Evolutionary conservation across 1,140 invertebrate genomes (phyloP).

Genomic region (Himalopsyche phryganea): DNA sequence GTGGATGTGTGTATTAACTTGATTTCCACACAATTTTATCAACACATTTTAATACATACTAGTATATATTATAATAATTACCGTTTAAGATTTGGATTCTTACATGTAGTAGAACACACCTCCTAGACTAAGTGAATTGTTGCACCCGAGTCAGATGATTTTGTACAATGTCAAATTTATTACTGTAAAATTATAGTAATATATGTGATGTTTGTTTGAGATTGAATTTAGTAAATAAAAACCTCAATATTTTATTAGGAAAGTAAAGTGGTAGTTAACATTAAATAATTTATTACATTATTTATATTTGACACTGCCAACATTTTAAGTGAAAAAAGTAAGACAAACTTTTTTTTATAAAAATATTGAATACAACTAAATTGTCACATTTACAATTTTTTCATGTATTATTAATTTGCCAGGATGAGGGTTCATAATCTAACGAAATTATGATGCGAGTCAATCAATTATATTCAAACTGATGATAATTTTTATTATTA

Average conservation of each 20-base stretch:
- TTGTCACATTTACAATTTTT: slow-evolving; percentile 1
- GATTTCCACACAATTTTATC: slow-evolving; percentile 36
- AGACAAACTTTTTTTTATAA: background rate
- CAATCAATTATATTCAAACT: background rate
- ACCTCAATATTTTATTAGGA: slow-evolving; percentile 32
- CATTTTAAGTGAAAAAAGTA: background rate
- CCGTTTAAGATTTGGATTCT: slow-evolving; percentile 33
- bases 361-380: background rate
- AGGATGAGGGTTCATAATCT: background rate
- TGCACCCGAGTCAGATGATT: slow-evolving; percentile 34
- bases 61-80: slow-evolving; percentile 9
- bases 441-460: background rate
- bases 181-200: slow-evolving; percentile 33
- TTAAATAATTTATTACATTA: slow-evolving; percentile 24
- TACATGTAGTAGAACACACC: slow-evolving; percentile 35
- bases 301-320: slow-evolving; percentile 26
- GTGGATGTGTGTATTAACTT: slow-evolving; percentile 50
- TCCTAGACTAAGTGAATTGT: slow-evolving; percentile 33
- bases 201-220: slow-evolving; percentile 32
- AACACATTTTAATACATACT: slow-evolving; percentile 33
- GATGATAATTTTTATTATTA: background rate
- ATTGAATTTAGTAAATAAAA: slow-evolving; percentile 32
- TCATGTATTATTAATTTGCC: slow-evolving; percentile 1
- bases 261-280: slow-evolving; percentile 19
- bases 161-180: slow-evolving; percentile 35